Percentiles rank a stretch among this genome's conserved stretches.
Conservation (phyloP, 37 sponge, comb jelly and placozoan genomes). For the Geodia barretti region DNA sequence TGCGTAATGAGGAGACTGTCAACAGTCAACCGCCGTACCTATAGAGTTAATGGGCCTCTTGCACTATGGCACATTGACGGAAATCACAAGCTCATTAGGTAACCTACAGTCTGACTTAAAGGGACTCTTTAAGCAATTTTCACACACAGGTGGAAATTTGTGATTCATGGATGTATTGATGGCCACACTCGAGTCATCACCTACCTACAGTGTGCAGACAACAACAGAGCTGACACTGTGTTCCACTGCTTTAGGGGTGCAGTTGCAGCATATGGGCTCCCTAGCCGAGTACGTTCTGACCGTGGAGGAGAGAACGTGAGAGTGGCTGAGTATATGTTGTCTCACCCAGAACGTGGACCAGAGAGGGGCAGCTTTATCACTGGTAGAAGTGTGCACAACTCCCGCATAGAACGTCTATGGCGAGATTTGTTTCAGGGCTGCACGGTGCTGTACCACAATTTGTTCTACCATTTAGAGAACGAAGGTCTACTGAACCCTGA, state of each 20-base stretch:
- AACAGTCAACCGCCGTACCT: slow-evolving; percentile 26
- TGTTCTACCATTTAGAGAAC: slow-evolving; percentile 53
- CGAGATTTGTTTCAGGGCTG: slow-evolving; percentile 40
- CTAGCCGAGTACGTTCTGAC: slow-evolving; percentile 47
- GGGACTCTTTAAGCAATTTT: background rate
- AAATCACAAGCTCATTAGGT: slow-evolving; percentile 65
- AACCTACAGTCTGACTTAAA: background rate
- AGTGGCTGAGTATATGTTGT: slow-evolving; percentile 57
- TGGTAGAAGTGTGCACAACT: slow-evolving; percentile 64
- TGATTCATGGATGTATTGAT: slow-evolving; percentile 67
- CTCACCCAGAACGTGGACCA: slow-evolving; percentile 35
- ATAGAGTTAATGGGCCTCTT: slow-evolving; percentile 33
- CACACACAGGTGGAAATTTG: slow-evolving; percentile 50
- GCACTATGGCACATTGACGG: slow-evolving; percentile 62
- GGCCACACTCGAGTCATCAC: slow-evolving; percentile 43
- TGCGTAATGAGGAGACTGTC: slow-evolving; percentile 1
- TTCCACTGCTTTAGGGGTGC: slow-evolving; percentile 18
- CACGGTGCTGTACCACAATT: slow-evolving; percentile 18
- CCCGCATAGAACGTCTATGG: slow-evolving; percentile 65
- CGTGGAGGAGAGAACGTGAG: slow-evolving; percentile 59
- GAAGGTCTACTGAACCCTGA: slow-evolving; percentile 1
- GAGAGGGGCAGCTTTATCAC: slow-evolving; percentile 29
- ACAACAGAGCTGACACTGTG: slow-evolving; percentile 59
- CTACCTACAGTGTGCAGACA: slow-evolving; percentile 20
- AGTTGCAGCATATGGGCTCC: slow-evolving; percentile 36